Evolutionary conservation across 2,797 vertebrate genomes (phyloP), one percentile per base, ranked within the genome.

Genomic region (Dermochelys coriacea): DNA sequence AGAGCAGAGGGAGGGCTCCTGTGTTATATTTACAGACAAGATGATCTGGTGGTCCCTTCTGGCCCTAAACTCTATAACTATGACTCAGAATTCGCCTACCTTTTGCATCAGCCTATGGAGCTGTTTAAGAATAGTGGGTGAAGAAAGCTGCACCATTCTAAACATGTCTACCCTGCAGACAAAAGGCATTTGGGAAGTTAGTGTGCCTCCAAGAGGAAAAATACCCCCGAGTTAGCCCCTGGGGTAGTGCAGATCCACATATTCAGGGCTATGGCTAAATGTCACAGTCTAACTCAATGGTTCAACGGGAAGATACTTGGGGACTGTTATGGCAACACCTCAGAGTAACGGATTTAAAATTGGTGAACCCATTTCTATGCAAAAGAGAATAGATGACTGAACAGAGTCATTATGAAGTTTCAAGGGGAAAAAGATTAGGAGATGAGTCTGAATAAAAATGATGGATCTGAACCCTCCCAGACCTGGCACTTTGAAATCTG

Each of bases 341-440:
- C 45, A 77, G 11, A 78, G 15, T 12, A 75, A 31, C 11, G 61
- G 74, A 64, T 91, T 80, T 79, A 10, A 71, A 50, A 10, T 41
- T 34, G 6, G 77, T 14, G 27, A 14, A 59, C 49, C 5, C 19
- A 41, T 4, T 2, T 52, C 31, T 6, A 25, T 1, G 1, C 9
- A 16, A 34, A 23, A 25, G 12, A 37, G n/a, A 64, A 9, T 10
- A 51, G 59, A 9, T 5, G 9, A 75, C 27, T 79, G 25, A 8
- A 47, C n/a, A 25, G n/a, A 71, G 3, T 25, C 64, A 71, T 71
- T 41, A 23, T 71, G 64, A 37, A 12, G 19, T 75, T 79, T 74
- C 37, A 37, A 25, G 3, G 5, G 6, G 12, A 3, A 12, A 50
- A 55, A 79, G 29, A 75, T 75, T 27, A 8, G 68, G 59, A 80